These are phyloP conservation scores for Australoheros facetus DNA, from an alignment of 2,797 vertebrate genomes.

Conservation along the genomic window DNA sequence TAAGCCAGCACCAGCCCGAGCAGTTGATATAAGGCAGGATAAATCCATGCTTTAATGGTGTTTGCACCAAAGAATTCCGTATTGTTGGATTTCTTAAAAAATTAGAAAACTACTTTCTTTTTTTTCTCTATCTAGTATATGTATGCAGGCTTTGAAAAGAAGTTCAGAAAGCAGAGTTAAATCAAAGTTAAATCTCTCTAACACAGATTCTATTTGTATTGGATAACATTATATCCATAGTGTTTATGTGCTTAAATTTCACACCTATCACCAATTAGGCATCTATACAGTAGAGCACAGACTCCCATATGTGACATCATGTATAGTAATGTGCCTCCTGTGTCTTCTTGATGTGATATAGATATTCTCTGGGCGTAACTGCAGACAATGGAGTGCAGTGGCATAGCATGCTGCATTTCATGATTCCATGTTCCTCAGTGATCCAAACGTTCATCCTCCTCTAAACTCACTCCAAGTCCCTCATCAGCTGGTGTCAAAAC, in stretches of 20 bases:
- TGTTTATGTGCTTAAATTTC: slow-evolving; percentile 20
- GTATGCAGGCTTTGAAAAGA: background rate
- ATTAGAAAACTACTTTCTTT: no score
- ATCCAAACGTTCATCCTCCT: slow-evolving; percentile 59
- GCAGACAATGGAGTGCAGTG: slow-evolving; percentile 10
- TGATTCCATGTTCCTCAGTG: slow-evolving; percentile 37
- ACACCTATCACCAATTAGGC: background rate
- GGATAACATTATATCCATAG: background rate
- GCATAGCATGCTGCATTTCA: slow-evolving; percentile 11
- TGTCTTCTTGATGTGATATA: slow-evolving; percentile 28
- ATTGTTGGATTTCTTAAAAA: background rate
- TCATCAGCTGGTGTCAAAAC: slow-evolving; percentile 56
- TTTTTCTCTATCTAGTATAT: background rate
- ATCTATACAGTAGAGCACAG: slow-evolving; percentile 9
- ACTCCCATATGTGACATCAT: slow-evolving; percentile 21
- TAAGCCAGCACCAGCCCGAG: background rate
- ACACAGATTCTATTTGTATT: background rate
- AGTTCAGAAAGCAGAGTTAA: background rate
- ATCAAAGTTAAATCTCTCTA: background rate
- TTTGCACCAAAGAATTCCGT: fast-evolving
- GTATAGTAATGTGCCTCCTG: slow-evolving; percentile 16
- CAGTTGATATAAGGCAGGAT: fast-evolving
- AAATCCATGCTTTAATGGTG: background rate
- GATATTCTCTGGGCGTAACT: slow-evolving; percentile 25
- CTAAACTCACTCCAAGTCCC: slow-evolving; percentile 68